phyloP scores from a whole-genome alignment of 92 coral and sea anemone genomes.

The Epizoanthus scotinus region DNA sequence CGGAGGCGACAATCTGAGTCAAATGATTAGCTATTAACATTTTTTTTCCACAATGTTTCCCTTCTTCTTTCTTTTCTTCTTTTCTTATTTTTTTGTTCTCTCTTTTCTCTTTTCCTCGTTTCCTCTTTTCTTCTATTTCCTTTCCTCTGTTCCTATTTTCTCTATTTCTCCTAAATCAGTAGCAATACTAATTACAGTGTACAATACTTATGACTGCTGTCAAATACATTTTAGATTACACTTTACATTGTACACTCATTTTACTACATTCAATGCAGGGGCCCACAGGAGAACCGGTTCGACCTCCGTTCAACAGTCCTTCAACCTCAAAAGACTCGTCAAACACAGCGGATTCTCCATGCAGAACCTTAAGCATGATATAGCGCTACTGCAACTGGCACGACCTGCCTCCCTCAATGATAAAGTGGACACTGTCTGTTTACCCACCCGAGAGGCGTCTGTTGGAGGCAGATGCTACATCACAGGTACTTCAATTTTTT shows the following conservation, averaged over 20 bases:
- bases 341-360: conserved; percentile 66
- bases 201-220: too few relatives aligned
- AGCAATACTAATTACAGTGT: too few relatives aligned
- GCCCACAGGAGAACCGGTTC: conserved; percentile 60
- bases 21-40: too few relatives aligned
- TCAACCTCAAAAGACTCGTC: conserved; percentile 46
- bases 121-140: too few relatives aligned
- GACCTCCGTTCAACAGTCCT: conserved; percentile 66
- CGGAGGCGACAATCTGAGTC: too few relatives aligned
- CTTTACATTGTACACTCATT: not conserved
- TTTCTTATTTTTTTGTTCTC: too few relatives aligned
- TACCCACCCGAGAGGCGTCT: conserved; percentile 55
- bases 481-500: conserved; percentile 56
- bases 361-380: conserved; percentile 67
- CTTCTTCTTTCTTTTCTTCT: too few relatives aligned
- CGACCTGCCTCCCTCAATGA: conserved; percentile 48
- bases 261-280: conserved; percentile 31
- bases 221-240: too few relatives aligned
- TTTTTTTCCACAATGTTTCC: too few relatives aligned
- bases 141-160: too few relatives aligned
- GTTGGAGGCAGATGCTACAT: conserved; percentile 66
- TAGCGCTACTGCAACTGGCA: conserved; percentile 72
- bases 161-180: too few relatives aligned
- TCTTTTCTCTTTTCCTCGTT: too few relatives aligned
- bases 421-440: conserved; percentile 68